phyloP scores from a whole-genome alignment of 1,140 invertebrate genomes.

The Bombyx mandarina region DNA sequence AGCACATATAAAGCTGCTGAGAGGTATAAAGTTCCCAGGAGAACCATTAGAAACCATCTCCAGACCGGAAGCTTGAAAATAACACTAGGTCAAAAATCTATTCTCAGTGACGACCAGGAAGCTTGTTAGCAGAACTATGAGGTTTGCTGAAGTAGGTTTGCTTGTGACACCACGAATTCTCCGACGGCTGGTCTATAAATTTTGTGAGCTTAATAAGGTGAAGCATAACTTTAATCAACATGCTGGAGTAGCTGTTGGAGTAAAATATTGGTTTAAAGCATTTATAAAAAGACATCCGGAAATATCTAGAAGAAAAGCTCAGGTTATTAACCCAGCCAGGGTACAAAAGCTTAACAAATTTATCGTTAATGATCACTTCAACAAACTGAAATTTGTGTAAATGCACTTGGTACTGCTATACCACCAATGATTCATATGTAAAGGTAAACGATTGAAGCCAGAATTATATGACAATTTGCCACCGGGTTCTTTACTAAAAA shows the following conservation, averaged over 20 bases:
- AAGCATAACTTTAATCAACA: not conserved
- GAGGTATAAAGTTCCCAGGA: constrained; percentile 5
- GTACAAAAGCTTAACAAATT: constrained; percentile 33
- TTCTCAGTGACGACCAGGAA: constrained; percentile 19
- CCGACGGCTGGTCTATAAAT: constrained; percentile 16
- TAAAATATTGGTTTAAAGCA: not conserved
- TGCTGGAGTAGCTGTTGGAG: too few relatives aligned
- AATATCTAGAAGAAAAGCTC: constrained; percentile 44
- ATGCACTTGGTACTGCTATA: constrained; percentile 23
- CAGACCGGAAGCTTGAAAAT: not conserved
- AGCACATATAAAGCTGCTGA: constrained; percentile 1
- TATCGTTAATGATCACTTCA: constrained; percentile 39
- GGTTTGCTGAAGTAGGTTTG: constrained; percentile 18
- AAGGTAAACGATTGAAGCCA: constrained; percentile 34
- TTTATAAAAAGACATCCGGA: constrained; percentile 20
- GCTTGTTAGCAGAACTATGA: constrained; percentile 17
- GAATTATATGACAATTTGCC: constrained; percentile 36
- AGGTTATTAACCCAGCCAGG: constrained; percentile 33
- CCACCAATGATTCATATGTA: constrained; percentile 34
- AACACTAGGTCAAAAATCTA: not conserved
- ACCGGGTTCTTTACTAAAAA: constrained; percentile 25
- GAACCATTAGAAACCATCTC: constrained; percentile 5
- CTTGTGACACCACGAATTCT: constrained; percentile 23
- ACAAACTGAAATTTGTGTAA: constrained; percentile 51
- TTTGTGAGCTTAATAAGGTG: constrained; percentile 9